Evolutionary conservation across 2,888 invertebrate species (phyloP).

Genomic region (Leptodirus hochenwartii): DNA sequence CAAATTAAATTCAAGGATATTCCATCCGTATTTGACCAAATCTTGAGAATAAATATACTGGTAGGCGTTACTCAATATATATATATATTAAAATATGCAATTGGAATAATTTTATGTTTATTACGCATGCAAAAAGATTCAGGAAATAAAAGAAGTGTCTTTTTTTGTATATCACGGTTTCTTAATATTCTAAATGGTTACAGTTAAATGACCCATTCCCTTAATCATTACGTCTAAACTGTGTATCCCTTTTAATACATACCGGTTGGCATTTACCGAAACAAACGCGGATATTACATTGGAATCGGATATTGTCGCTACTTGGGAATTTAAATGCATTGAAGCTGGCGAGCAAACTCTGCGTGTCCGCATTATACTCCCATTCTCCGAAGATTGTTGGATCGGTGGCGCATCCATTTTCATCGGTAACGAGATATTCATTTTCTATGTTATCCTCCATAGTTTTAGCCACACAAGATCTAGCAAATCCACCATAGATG

Average conservation of each 20-base stretch:
- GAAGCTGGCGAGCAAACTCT: slow-evolving; percentile 71
- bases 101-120: too few species aligned
- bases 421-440: slow-evolving; percentile 83
- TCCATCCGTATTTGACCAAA: too few species aligned
- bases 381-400: slow-evolving; percentile 85
- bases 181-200: too few species aligned
- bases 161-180: too few species aligned
- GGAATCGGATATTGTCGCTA: slow-evolving; percentile 86
- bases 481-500: slow-evolving; percentile 86
- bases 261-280: slow-evolving; percentile 91
- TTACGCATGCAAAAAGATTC: too few species aligned
- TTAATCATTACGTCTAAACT: too few species aligned
- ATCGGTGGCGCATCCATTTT: slow-evolving; percentile 86
- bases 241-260: slow-evolving; percentile 23
- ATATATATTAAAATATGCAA: too few species aligned
- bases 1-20: too few species aligned
- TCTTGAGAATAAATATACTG: too few species aligned
- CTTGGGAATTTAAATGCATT: slow-evolving; percentile 92
- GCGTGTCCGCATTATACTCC: slow-evolving; percentile 74
- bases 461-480: slow-evolving; percentile 85
- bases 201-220: too few species aligned
- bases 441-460: slow-evolving; percentile 77
- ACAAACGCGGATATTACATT: slow-evolving; percentile 87
- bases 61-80: too few species aligned
- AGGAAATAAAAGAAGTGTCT: too few species aligned